Conservation (phyloP, 2,797 vertebrate genomes). For the Poeciliopsis presidionis region DNA sequence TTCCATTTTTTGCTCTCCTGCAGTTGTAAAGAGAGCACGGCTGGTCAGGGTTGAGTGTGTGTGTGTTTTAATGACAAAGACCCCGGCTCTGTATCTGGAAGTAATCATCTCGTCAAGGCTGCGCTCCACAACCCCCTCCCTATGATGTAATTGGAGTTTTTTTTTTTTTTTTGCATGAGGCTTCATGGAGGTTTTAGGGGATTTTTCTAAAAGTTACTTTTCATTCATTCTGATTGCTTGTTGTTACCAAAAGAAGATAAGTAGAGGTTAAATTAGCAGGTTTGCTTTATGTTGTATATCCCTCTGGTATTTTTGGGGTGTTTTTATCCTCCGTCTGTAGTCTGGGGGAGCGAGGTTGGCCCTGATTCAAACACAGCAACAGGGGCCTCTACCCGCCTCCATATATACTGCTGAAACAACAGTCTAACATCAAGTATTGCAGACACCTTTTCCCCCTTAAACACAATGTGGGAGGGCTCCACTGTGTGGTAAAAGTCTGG, state of each 20-base stretch:
- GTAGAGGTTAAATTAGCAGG: background rate
- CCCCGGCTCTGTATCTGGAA: conserved; percentile 80
- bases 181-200: conserved; percentile 50
- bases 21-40: conserved; percentile 23
- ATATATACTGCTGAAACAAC: conserved; percentile 68
- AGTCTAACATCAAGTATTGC: conserved; percentile 37
- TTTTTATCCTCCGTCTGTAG: conserved; percentile 2
- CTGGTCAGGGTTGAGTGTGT: conserved; percentile 7
- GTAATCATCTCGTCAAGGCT: conserved; percentile 79
- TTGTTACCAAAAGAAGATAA: background rate
- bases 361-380: conserved; percentile 51
- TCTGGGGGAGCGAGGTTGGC: conserved; percentile 57
- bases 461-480: conserved; percentile 21
- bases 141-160: conserved; percentile 78
- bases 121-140: conserved; percentile 73
- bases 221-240: conserved; percentile 45
- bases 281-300: background rate
- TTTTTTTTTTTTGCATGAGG: conserved; percentile 55
- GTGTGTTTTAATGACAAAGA: conserved; percentile 68
- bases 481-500: conserved; percentile 7
- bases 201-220: conserved; percentile 39
- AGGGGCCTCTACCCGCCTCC: conserved; percentile 63
- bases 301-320: conserved; percentile 10
- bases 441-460: conserved; percentile 18
- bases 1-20: conserved; percentile 40